These are phyloP conservation scores for Antheraea mylitta DNA, from an alignment of 1,140 invertebrate genomes.

Conservation along the genomic window DNA sequence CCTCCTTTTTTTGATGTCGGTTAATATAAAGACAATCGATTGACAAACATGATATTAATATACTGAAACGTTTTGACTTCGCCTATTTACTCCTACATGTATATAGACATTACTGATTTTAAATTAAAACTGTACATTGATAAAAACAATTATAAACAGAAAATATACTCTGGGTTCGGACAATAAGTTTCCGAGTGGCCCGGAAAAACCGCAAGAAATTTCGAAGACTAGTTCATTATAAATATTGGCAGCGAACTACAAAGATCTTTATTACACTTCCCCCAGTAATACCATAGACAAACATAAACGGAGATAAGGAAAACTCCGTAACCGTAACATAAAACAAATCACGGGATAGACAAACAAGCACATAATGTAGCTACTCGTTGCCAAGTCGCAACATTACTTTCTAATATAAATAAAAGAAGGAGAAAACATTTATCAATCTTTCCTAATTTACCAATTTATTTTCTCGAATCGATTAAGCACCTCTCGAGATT, in stretches of 20 bases:
- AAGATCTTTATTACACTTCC: neutral
- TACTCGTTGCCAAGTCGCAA: neutral
- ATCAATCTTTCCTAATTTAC: neutral
- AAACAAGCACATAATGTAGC: constrained; percentile 2
- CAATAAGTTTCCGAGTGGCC: too few relatives aligned
- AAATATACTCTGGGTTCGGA: too few relatives aligned
- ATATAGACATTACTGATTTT: too few relatives aligned
- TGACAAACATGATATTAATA: too few relatives aligned
- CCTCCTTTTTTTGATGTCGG: too few relatives aligned
- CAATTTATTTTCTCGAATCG: neutral
- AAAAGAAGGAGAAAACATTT: neutral
- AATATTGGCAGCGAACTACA: neutral
- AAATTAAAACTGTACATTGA: too few relatives aligned
- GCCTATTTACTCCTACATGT: too few relatives aligned
- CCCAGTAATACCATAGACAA: neutral
- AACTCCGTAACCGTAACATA: neutral
- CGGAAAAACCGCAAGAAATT: neutral
- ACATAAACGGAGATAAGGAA: neutral
- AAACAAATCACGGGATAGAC: neutral
- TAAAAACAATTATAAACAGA: too few relatives aligned
- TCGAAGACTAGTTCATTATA: neutral
- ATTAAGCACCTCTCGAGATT: neutral
- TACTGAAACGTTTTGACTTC: too few relatives aligned
- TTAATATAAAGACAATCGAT: too few relatives aligned
- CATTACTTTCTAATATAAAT: neutral